Percentiles rank a stretch among this genome's conserved stretches.
Evolutionary conservation across 2,888 invertebrate species (phyloP).

Genomic region (Lycaena phlaeas): DNA sequence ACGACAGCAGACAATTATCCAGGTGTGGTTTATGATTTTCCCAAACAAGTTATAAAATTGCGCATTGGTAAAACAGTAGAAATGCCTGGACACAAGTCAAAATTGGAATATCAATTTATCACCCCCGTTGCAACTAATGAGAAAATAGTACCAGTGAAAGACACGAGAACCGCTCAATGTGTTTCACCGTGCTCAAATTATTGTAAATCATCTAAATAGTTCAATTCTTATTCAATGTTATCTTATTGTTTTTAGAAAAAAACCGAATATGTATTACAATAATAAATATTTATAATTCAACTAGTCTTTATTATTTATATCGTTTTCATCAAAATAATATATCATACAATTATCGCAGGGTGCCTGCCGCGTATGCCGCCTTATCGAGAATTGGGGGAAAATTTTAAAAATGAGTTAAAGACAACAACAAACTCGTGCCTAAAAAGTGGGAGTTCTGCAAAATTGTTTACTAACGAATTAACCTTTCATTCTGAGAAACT

Average conservation of each 20-base stretch:
- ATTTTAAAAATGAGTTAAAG: slow-evolving; percentile 26
- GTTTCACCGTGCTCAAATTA: slow-evolving; percentile 32
- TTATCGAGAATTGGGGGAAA: slow-evolving; percentile 37
- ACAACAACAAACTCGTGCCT: background rate
- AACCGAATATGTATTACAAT: slow-evolving; percentile 5
- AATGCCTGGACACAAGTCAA: slow-evolving; percentile 53
- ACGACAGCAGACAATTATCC: slow-evolving; percentile 38
- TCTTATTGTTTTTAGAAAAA: background rate
- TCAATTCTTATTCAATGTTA: background rate
- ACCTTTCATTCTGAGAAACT: background rate
- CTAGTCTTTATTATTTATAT: slow-evolving; percentile 15
- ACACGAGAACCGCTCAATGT: slow-evolving; percentile 53
- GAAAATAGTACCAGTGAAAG: slow-evolving; percentile 39
- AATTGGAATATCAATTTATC: slow-evolving; percentile 57
- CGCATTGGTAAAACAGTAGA: slow-evolving; percentile 51
- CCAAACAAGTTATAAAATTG: slow-evolving; percentile 53
- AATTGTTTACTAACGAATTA: background rate
- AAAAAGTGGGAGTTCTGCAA: background rate
- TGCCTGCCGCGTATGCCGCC: slow-evolving; percentile 38
- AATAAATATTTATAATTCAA: slow-evolving; percentile 9
- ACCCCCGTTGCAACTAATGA: slow-evolving; percentile 39
- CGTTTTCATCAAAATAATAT: slow-evolving; percentile 26
- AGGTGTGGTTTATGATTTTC: slow-evolving; percentile 51
- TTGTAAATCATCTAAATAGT: slow-evolving; percentile 24
- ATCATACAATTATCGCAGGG: slow-evolving; percentile 50